phyloP scores from a whole-genome alignment of 1,140 invertebrate species.

The Aphelenchoides besseyi region DNA sequence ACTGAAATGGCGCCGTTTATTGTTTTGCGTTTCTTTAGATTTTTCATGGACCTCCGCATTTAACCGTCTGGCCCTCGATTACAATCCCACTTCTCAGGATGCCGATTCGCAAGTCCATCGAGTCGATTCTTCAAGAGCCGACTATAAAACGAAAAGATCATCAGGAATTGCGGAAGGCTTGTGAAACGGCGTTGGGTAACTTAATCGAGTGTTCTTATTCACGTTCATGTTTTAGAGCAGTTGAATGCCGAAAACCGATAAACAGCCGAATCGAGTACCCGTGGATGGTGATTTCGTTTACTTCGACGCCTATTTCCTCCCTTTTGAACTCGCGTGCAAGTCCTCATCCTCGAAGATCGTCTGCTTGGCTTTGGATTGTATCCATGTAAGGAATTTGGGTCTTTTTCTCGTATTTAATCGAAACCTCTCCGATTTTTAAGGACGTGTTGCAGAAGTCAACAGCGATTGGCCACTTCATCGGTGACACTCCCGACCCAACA shows the following conservation, averaged over 20 bases:
- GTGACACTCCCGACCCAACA: conserved; percentile 82
- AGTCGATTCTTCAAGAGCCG: conserved; percentile 92
- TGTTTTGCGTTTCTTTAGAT: too few species aligned
- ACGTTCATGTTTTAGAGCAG: too few species aligned
- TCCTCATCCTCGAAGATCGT: conserved; percentile 91
- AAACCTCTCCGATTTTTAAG: not conserved
- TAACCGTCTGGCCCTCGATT: too few species aligned
- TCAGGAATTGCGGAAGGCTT: conserved; percentile 88
- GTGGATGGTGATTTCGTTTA: conserved; percentile 76
- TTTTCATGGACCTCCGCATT: too few species aligned
- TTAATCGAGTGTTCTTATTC: too few species aligned
- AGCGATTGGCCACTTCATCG: conserved; percentile 96
- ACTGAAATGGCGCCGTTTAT: too few species aligned
- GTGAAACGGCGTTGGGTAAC: conserved; percentile 86
- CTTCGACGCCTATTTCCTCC: conserved; percentile 93
- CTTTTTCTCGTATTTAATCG: conserved; percentile 28
- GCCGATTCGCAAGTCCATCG: conserved; percentile 68
- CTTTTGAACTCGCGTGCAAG: conserved; percentile 95
- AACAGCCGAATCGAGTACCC: conserved; percentile 69
- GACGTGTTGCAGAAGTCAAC: conserved; percentile 79
- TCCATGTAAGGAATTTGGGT: conserved; percentile 68
- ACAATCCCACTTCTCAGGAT: too few species aligned
- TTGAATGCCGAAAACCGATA: conserved; percentile 42
- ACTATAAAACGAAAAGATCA: conserved; percentile 92
- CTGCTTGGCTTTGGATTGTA: conserved; percentile 88